Evolutionary conservation across 2,113 vertebrate species (phyloP).

Genomic region (Zingel zingel): DNA sequence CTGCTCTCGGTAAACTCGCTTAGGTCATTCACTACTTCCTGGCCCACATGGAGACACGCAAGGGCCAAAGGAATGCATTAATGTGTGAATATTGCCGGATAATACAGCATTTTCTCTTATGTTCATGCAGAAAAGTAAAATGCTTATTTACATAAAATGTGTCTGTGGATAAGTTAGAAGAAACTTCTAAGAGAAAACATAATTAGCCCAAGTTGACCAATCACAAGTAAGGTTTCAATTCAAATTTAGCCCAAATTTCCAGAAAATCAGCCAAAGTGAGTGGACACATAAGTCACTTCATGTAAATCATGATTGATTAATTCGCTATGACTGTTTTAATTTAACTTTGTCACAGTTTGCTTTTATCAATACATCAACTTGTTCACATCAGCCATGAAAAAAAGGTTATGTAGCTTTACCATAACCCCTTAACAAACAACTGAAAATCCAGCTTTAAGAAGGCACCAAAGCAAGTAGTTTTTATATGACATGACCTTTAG

Average conservation of each 20-base stretch:
- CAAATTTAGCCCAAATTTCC: background rate
- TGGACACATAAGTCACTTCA: background rate
- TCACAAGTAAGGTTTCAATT: background rate
- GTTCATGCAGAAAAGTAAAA: background rate
- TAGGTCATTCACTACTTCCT: slow-evolving; percentile 67
- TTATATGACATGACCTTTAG: slow-evolving; percentile 22
- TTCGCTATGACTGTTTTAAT: background rate
- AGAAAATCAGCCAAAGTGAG: background rate
- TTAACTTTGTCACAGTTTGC: background rate
- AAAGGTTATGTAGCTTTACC: background rate
- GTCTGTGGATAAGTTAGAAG: background rate
- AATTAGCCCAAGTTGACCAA: background rate
- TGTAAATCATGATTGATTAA: too few relatives aligned
- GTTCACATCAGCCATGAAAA: background rate
- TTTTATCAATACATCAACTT: background rate
- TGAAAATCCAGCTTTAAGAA: background rate
- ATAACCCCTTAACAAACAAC: background rate
- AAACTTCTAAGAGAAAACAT: background rate
- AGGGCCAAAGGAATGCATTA: slow-evolving; percentile 26
- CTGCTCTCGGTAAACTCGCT: slow-evolving; percentile 65
- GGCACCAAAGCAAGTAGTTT: slow-evolving; percentile 11
- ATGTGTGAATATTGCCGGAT: slow-evolving; percentile 22
- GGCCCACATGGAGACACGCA: slow-evolving; percentile 46
- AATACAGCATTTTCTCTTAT: background rate
- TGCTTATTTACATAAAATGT: background rate